Evolutionary conservation across 2,888 invertebrate species (phyloP).

Genomic region (Branchinecta sandiegonensis): DNA sequence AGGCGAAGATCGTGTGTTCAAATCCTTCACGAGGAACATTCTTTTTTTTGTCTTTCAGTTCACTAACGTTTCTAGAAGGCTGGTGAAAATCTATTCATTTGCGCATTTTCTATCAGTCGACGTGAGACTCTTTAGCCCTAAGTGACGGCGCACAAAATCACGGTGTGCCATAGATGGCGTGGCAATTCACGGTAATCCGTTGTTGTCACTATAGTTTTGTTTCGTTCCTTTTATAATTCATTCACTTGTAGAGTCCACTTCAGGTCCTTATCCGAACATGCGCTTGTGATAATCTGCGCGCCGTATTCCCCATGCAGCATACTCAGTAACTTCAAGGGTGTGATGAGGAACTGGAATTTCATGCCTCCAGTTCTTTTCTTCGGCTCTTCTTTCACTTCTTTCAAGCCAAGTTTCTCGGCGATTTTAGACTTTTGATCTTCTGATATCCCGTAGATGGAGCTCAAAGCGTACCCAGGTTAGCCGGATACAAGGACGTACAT

Average conservation of each 20-base stretch:
- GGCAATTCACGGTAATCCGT: too few relatives aligned
- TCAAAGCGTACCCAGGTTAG: background rate
- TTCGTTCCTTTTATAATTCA: background rate
- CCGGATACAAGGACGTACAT: background rate
- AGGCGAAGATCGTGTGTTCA: too few relatives aligned
- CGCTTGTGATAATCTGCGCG: background rate
- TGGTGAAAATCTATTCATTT: too few relatives aligned
- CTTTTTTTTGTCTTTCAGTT: too few relatives aligned
- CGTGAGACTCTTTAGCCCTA: too few relatives aligned
- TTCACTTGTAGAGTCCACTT: background rate
- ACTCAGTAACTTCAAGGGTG: background rate
- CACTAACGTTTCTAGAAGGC: too few relatives aligned
- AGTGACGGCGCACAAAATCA: too few relatives aligned
- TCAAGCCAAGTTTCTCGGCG: background rate
- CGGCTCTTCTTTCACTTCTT: background rate
- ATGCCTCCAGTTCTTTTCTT: conserved; percentile 1
- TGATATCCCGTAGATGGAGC: background rate
- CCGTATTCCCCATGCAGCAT: background rate
- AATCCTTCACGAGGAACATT: too few relatives aligned
- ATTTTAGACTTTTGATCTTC: background rate
- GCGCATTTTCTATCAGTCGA: too few relatives aligned
- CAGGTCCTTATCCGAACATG: conserved; percentile 4
- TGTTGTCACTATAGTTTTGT: too few relatives aligned
- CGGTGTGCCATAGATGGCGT: too few relatives aligned
- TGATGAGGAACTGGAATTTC: background rate